These are phyloP conservation scores for Nycticryphes semicollaris DNA, from an alignment of 2,113 vertebrate genomes.

Conservation along the genomic window DNA sequence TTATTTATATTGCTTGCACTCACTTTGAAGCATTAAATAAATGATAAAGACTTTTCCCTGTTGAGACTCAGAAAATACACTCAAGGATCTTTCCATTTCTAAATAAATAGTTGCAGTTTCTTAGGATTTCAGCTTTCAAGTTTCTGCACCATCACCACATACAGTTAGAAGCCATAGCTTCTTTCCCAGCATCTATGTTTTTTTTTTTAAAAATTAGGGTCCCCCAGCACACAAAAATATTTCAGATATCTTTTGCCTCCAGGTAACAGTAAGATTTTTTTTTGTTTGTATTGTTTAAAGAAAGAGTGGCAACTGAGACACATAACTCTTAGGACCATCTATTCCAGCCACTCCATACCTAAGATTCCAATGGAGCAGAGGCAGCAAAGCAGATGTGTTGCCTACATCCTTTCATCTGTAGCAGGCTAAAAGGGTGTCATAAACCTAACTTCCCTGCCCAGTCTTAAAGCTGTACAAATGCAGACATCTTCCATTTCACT, in stretches of 20 bases:
- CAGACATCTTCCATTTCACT: background rate
- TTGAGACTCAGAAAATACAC: background rate
- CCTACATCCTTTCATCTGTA: background rate
- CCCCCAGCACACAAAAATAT: background rate
- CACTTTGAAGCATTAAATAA: background rate
- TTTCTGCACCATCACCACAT: background rate
- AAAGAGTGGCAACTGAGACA: background rate
- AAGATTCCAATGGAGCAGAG: background rate
- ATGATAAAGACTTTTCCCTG: background rate
- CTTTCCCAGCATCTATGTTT: background rate
- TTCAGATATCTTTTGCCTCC: background rate
- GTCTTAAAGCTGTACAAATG: background rate
- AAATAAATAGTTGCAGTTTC: background rate
- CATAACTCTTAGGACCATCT: background rate
- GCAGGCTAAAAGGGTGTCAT: background rate
- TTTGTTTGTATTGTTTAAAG: background rate
- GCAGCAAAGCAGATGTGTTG: background rate
- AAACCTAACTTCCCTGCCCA: background rate
- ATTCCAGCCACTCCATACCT: background rate
- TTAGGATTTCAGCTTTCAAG: background rate
- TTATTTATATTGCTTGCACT: background rate
- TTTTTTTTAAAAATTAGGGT: background rate
- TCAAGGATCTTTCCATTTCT: background rate
- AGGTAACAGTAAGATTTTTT: background rate
- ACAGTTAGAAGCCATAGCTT: background rate